Evolutionary conservation across 2,797 vertebrate species (phyloP).

Genomic region (Gymnothorax javanicus): DNA sequence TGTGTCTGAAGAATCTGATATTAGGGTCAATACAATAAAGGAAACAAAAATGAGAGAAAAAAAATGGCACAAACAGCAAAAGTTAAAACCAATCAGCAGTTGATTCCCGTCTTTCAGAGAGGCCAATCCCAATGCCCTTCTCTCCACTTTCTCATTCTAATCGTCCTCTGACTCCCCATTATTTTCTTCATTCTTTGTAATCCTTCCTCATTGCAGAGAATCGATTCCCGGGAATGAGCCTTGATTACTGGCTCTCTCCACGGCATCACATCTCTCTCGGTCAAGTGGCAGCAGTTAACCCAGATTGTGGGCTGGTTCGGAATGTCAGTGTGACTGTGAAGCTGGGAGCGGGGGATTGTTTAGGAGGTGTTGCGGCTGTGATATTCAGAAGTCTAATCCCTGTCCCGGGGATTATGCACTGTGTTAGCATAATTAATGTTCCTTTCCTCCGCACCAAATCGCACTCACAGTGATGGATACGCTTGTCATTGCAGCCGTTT

Average conservation of each 20-base stretch:
- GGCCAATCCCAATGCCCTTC: neutral
- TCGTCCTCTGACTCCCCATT: neutral
- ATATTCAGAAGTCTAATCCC: neutral
- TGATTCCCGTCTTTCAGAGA: neutral
- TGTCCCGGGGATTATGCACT: conserved; percentile 16
- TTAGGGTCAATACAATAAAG: neutral
- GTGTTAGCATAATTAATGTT: conserved; percentile 65
- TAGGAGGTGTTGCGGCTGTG: neutral
- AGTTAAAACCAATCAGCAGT: neutral
- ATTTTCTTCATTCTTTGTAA: neutral
- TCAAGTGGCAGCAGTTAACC: conserved; percentile 51
- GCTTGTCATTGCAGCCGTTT: conserved; percentile 57
- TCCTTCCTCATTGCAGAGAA: neutral
- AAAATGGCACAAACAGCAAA: neutral
- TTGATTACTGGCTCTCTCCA: neutral
- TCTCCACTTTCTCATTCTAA: neutral
- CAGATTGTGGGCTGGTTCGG: conserved; percentile 55
- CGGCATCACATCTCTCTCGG: neutral
- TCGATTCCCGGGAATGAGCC: neutral
- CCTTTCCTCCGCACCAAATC: conserved; percentile 52
- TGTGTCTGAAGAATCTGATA: neutral
- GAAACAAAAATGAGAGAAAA: neutral
- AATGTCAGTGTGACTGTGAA: conserved; percentile 12
- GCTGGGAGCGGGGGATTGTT: neutral
- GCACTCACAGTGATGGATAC: conserved; percentile 64